Percentiles rank a stretch among this genome's conserved stretches.
Evolutionary conservation across 2,888 invertebrate species (phyloP).

Genomic region (Willowsia nigromaculata): DNA sequence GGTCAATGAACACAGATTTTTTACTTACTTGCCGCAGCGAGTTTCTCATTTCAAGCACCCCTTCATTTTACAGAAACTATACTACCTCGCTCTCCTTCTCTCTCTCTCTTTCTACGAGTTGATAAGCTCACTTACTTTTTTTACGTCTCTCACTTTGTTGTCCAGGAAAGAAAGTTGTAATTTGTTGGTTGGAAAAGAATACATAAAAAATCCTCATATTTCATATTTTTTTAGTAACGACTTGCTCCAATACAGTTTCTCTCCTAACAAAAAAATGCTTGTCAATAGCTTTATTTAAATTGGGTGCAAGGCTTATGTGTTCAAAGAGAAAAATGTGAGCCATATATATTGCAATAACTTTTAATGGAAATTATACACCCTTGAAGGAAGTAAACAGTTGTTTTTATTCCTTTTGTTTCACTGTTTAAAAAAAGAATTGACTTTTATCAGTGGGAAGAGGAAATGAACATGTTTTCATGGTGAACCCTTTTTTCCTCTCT

Average conservation of each 20-base stretch:
- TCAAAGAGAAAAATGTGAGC: neutral
- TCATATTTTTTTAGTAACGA: constrained; percentile 49
- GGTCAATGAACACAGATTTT: constrained; percentile 72
- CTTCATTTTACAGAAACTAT: constrained; percentile 24
- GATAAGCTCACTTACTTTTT: constrained; percentile 47
- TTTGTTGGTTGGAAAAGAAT: constrained; percentile 37
- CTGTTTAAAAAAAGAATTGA: constrained; percentile 10
- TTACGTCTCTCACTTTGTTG: constrained; percentile 20
- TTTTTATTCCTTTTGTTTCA: neutral
- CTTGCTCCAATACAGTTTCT: constrained; percentile 11
- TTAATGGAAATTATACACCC: constrained; percentile 17
- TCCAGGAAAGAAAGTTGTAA: constrained; percentile 52
- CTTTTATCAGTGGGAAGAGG: neutral
- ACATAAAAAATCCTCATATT: constrained; percentile 54
- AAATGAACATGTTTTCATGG: constrained; percentile 19
- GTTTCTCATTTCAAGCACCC: constrained; percentile 56
- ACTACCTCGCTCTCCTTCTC: neutral
- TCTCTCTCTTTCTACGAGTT: neutral
- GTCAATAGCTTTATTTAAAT: constrained; percentile 3
- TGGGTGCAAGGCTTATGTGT: neutral
- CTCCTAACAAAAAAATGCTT: neutral
- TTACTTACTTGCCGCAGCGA: constrained; percentile 57
- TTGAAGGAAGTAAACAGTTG: neutral
- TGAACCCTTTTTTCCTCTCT: neutral
- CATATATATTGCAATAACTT: neutral